These are phyloP conservation scores for Diarsia brunnea DNA, from an alignment of 2,888 invertebrate genomes.

Conservation along the genomic window DNA sequence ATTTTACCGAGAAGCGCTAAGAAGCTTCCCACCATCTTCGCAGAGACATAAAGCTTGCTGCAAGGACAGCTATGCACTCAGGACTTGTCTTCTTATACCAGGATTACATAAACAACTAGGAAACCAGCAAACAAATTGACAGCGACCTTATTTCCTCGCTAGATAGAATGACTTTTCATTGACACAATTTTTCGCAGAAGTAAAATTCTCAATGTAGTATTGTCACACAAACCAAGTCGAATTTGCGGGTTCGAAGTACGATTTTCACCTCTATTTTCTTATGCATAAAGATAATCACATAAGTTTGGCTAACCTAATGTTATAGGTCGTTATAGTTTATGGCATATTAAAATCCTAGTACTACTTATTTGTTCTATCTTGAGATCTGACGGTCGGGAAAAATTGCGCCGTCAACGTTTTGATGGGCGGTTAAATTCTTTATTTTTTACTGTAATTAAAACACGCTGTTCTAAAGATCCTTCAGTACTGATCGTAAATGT, in stretches of 20 bases:
- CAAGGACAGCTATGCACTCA: slow-evolving; percentile 85
- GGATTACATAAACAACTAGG: slow-evolving; percentile 48
- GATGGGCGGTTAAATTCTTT: slow-evolving; percentile 61
- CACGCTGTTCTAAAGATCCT: slow-evolving; percentile 24
- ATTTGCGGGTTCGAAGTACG: slow-evolving; percentile 61
- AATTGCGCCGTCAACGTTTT: slow-evolving; percentile 71
- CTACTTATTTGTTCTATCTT: slow-evolving; percentile 76
- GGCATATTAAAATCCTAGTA: slow-evolving; percentile 81
- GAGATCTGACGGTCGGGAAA: slow-evolving; percentile 74
- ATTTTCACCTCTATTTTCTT: slow-evolving; percentile 65
- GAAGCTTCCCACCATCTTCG: slow-evolving; percentile 82
- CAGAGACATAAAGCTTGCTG: slow-evolving; percentile 84
- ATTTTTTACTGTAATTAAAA: slow-evolving; percentile 58
- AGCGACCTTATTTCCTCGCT: slow-evolving; percentile 68
- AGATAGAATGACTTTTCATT: slow-evolving; percentile 57
- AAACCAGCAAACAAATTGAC: slow-evolving; percentile 54
- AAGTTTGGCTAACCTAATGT: slow-evolving; percentile 41
- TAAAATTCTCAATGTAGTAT: slow-evolving; percentile 46
- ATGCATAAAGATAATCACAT: slow-evolving; percentile 39
- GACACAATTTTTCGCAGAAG: slow-evolving; percentile 27
- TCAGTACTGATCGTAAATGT: slow-evolving; percentile 45
- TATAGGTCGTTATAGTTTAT: slow-evolving; percentile 76
- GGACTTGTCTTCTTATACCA: slow-evolving; percentile 75
- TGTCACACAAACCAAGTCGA: slow-evolving; percentile 67
- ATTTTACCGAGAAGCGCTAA: slow-evolving; percentile 86